Evolutionary conservation across 2,797 vertebrate species (phyloP).

Genomic region (Mormyrops boulengeri): DNA sequence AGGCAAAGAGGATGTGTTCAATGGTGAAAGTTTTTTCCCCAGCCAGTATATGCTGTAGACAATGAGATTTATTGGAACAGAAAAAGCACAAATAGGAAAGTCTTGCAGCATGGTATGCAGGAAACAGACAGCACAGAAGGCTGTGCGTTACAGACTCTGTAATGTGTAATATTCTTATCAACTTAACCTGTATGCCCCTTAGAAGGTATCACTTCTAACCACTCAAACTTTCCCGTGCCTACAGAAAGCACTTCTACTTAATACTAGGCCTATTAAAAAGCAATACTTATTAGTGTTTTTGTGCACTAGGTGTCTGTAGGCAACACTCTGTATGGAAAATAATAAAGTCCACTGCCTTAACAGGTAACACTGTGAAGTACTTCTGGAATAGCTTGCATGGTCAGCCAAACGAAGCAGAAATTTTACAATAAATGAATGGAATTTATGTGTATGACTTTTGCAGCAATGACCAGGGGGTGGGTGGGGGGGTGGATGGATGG

Average conservation of each 20-base stretch:
- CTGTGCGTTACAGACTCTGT: not conserved
- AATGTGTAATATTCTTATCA: not conserved
- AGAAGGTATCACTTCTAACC: not conserved
- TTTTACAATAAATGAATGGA: not conserved
- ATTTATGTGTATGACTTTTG: not conserved
- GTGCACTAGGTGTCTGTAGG: not conserved
- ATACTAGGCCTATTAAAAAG: not conserved
- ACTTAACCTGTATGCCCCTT: not conserved
- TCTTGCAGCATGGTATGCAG: not conserved
- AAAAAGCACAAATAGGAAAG: not conserved
- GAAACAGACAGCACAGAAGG: not conserved
- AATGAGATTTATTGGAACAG: not conserved
- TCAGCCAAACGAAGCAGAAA: not conserved
- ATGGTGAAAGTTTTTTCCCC: not conserved
- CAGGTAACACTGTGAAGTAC: not conserved
- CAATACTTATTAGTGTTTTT: not conserved
- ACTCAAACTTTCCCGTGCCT: not conserved
- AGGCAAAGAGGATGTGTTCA: not conserved
- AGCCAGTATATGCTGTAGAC: not conserved
- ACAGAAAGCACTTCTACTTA: not conserved
- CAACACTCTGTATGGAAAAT: not conserved
- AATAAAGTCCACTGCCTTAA: not conserved
- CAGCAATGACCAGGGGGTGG: not conserved
- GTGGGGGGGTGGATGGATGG: no score
- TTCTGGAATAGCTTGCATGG: not conserved